Conservation (phyloP, 2,113 vertebrate genomes). For the Lophotis ruficrista region DNA sequence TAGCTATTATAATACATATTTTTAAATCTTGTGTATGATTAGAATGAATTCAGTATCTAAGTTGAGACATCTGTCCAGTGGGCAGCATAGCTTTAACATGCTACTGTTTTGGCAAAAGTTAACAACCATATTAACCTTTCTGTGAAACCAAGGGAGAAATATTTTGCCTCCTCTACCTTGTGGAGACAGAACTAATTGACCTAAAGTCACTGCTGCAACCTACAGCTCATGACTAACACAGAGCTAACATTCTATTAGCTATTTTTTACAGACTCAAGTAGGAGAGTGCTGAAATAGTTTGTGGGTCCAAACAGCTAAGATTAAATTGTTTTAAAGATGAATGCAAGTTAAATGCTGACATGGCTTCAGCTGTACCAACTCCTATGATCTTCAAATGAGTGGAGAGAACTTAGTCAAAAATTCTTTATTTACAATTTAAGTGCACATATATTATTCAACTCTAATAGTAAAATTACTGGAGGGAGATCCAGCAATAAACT, state of each 20-base stretch:
- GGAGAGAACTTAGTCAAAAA: not conserved
- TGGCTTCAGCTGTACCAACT: not conserved
- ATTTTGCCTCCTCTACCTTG: not conserved
- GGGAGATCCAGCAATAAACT: not conserved
- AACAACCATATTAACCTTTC: not conserved
- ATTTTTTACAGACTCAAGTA: not conserved
- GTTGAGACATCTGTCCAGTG: not conserved
- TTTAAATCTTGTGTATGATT: not conserved
- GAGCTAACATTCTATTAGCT: not conserved
- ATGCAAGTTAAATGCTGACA: not conserved
- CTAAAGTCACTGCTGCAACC: not conserved
- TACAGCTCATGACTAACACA: not conserved
- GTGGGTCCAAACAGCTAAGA: not conserved
- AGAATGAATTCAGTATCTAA: not conserved
- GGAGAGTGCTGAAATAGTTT: not conserved
- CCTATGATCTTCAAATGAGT: not conserved
- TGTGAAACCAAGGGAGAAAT: not conserved
- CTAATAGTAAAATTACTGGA: not conserved
- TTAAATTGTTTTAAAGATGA: not conserved
- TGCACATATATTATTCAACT: not conserved
- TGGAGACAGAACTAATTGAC: not conserved
- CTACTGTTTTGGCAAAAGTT: not conserved
- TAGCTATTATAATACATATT: not conserved
- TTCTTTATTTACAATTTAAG: conserved; percentile 18
- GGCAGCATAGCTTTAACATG: not conserved